Base-by-base conservation (phyloP, 2,888 invertebrate species). In the Heliconius aoede region DNA sequence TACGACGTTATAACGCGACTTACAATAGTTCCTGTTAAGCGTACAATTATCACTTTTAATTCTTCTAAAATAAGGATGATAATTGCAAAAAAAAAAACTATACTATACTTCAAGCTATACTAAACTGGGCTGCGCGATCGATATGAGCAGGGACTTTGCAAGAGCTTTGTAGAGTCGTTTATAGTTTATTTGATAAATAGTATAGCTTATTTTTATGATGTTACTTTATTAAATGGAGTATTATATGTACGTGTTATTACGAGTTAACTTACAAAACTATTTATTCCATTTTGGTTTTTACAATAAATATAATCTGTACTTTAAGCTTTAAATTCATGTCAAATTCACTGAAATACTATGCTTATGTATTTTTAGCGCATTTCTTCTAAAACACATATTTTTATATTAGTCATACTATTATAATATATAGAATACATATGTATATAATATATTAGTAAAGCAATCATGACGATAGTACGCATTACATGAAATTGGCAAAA, bases 51-150 rank as follows among this genome's bases (percentile, higher is more conserved):
- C 26, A 26, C 28, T 24, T 76, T 51, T 76, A 74, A 21, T 26
- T 1, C 3, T 2, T 30, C 36, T 4, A 3, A 3, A 1, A 58
- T 74, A 76, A n/a, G 46, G 77, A 58, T 21, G 58, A 79, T 72
- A 76, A 69, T 76, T 9, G 46, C 3, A 24, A 32, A 62, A 32
- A 46, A n/a, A 67, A 71, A 64, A 18, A 5, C 24, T 72, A 46
- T 46, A 32, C n/a, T 74, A 79, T 79, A 78, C 73, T 78, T 74
- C 60, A 72, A 74, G 77, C 62, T 65, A 79, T 77, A 79, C 68
- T 71, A 74, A 74, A 61, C 69, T 73, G n/a, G 73, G 72, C 7
- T 76, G 76, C 73, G 60, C 79, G 78, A 78, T 79, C 79, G 79
- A 79, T 79, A 78, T 74, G 78, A 78, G 78, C 79, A 76, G 74